Percentiles rank a stretch among this genome's conserved stretches.
Conservation (phyloP, 2,113 vertebrate genomes). For the Aspidoscelis tigris region DNA sequence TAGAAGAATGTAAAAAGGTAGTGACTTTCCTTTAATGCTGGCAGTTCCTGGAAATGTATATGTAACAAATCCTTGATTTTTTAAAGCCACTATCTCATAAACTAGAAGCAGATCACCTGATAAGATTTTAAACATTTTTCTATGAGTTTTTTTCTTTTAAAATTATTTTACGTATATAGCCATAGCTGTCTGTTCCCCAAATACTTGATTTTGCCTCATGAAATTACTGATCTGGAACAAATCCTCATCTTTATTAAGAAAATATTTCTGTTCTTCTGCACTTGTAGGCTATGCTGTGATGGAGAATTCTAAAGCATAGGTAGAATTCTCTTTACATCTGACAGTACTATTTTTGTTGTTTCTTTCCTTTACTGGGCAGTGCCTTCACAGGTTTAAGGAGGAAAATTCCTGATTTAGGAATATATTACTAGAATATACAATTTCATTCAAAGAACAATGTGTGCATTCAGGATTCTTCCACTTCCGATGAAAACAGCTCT, state of each 20-base stretch:
- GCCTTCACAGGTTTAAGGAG: conserved; percentile 58
- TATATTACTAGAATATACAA: conserved; percentile 39
- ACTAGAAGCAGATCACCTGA: background rate
- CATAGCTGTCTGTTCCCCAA: background rate
- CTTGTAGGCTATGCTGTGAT: background rate
- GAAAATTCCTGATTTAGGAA: conserved; percentile 54
- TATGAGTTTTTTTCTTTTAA: background rate
- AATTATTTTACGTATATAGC: background rate
- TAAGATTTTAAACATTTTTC: background rate
- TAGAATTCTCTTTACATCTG: background rate
- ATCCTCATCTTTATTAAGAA: conserved; percentile 6
- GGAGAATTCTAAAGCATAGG: background rate
- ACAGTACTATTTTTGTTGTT: conserved; percentile 19
- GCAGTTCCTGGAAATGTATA: too few relatives aligned
- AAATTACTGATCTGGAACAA: background rate
- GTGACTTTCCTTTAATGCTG: background rate
- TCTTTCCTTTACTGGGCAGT: conserved; percentile 42
- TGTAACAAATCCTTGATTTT: background rate
- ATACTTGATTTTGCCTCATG: background rate
- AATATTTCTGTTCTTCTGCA: background rate
- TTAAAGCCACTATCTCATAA: background rate
- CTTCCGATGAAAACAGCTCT: conserved; percentile 57
- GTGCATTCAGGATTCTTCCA: conserved; percentile 1
- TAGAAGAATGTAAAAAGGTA: background rate
- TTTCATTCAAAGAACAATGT: conserved; percentile 40